phyloP scores from a whole-genome alignment of 2,888 invertebrate genomes.

The Hanleya hanleyi region DNA sequence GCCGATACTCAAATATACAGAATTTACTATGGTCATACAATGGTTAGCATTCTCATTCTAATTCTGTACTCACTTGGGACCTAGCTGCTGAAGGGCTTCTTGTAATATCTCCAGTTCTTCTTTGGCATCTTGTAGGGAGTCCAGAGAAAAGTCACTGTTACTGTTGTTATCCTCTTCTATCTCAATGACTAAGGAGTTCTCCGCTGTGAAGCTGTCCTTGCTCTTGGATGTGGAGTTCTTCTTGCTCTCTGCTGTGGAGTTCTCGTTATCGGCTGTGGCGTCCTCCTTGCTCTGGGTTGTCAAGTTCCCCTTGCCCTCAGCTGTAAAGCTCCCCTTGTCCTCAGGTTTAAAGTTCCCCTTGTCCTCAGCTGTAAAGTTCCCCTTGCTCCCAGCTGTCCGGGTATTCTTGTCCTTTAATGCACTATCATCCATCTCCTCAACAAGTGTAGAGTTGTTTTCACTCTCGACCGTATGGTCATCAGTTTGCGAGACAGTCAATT shows the following conservation, averaged over 20 bases:
- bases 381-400: constrained; percentile 23
- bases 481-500: no score
- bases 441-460: no score
- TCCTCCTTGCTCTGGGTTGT: no score
- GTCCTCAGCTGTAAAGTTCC: constrained; percentile 39
- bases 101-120: constrained; percentile 47
- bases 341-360: constrained; percentile 17
- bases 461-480: no score
- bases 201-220: no score
- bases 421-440: constrained; percentile 12
- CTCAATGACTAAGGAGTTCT: no score
- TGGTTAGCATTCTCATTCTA: background rate
- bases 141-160: constrained; percentile 42
- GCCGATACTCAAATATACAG: no score
- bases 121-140: constrained; percentile 46
- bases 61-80: constrained; percentile 36
- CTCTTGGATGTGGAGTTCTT: no score
- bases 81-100: constrained; percentile 48
- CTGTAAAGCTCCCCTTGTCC: constrained; percentile 4
- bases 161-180: constrained; percentile 35
- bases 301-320: no score
- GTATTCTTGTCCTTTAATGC: no score
- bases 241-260: no score
- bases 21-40: background rate
- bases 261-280: no score